A percentile compares a stretch with the other conserved stretches of the same genome.
Evolutionary conservation across 2,797 vertebrate genomes (phyloP).

Genomic region (Lacerta bilineata): DNA sequence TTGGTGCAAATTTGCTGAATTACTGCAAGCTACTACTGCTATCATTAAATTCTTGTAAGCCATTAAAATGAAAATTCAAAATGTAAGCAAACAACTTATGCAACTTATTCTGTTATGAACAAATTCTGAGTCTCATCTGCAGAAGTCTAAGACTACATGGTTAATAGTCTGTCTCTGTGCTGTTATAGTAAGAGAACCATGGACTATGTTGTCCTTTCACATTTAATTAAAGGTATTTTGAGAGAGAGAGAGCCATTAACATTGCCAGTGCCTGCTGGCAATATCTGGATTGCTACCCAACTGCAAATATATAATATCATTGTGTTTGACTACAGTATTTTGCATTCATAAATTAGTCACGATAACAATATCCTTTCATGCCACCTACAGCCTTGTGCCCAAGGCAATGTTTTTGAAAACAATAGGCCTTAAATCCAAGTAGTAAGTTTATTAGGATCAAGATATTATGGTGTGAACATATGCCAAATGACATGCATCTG

Average conservation of each 20-base stretch:
- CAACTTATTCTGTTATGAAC: conserved; percentile 59
- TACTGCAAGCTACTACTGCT: conserved; percentile 22
- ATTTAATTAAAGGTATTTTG: conserved; percentile 30
- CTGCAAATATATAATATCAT: conserved; percentile 25
- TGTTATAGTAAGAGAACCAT: conserved; percentile 42
- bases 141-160: conserved; percentile 65
- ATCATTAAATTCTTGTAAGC: conserved; percentile 39
- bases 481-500: neutral
- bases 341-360: conserved; percentile 12
- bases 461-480: neutral
- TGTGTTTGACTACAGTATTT: conserved; percentile 37
- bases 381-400: neutral
- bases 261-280: conserved; percentile 27
- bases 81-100: conserved; percentile 67
- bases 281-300: neutral
- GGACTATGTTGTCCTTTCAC: conserved; percentile 37
- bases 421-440: neutral
- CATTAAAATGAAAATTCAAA: conserved; percentile 43
- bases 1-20: conserved; percentile 3
- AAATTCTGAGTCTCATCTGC: conserved; percentile 64
- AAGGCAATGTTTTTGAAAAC: neutral
- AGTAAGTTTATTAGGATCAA: neutral
- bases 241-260: conserved; percentile 40
- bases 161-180: conserved; percentile 50
- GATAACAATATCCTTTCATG: conserved; percentile 11